Base-by-base conservation (phyloP, 2,797 vertebrate genomes). In the Clarias platycephalus region DNA sequence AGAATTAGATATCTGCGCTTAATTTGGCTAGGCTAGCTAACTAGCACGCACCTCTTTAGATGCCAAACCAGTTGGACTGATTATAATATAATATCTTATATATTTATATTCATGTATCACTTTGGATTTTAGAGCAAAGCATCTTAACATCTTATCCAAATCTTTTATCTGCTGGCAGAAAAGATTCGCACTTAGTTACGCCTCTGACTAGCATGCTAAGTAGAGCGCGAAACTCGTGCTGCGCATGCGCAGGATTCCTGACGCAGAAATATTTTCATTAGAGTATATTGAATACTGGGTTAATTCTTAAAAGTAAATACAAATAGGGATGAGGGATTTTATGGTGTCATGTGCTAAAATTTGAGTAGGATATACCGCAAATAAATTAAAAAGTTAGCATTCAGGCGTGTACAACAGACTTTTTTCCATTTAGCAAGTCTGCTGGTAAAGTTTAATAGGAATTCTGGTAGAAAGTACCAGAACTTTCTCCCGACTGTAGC, bases 201-300 rank as follows among this genome's bases (percentile, higher is more conserved):
- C 3, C 12, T 12, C 24, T 40, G 44, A 64, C 58, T 74, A 81
- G 77, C 78, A 66, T 63, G 26, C 37, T 55, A 55, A 70, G 16
- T 0, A 18, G 53, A 72, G 44, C 44, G 22, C 58, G 0, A 22
- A 13, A 53, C 13, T 58, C 74, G 12, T 76, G 18, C 20, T 0
- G 10, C 77, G 77, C 77, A 80, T 80, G 77, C 77, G 77, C 34
- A 20, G n/a, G 60, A 80, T 3, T 75, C 74, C 68, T 63, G 66
- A 60, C 64, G 6, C 13, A n/a, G 57, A 31, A 78, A 3, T 22
- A 40, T 40, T 58, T 16, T n/a, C 22, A 28, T 6, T 16, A 2
- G 70, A 6, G 15, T 9, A 37, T 40, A 18, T 18, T 26, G 4
- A 63, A 78, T 44, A 40, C 0, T 22, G 1, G n/a, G 75, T 77